Percentiles rank a stretch among this genome's conserved stretches.
Evolutionary conservation across 2,113 vertebrate species (phyloP).

Genomic region (Melospiza melodia): DNA sequence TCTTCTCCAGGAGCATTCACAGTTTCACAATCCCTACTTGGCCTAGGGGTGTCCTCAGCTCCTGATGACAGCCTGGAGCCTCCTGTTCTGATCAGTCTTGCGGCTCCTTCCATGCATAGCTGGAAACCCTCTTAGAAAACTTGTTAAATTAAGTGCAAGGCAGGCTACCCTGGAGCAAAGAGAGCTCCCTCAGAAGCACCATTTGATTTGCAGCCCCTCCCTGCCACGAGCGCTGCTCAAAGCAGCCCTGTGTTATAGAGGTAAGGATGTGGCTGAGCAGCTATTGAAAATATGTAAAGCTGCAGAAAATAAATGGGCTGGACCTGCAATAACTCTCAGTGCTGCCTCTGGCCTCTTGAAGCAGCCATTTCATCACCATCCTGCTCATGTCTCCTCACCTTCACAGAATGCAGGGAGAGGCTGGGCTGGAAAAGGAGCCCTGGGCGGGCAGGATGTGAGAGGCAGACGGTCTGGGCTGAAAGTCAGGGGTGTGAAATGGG

Average conservation of each 20-base stretch:
- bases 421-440: not conserved
- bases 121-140: conserved; percentile 58
- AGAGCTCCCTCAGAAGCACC: conserved; percentile 61
- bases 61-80: not conserved
- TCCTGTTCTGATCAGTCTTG: not conserved
- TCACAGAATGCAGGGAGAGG: fast-evolving
- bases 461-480: fast-evolving
- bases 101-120: not conserved
- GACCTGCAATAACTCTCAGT: conserved; percentile 47
- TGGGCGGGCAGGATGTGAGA: not conserved
- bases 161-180: conserved; percentile 30
- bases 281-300: conserved; percentile 72
- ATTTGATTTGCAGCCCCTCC: conserved; percentile 52
- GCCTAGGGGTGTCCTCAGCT: not conserved
- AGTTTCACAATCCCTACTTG: too few species aligned
- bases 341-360: conserved; percentile 47
- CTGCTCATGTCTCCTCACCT: not conserved
- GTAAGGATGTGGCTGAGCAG: conserved; percentile 69
- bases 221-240: conserved; percentile 38
- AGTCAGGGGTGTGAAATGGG: not conserved
- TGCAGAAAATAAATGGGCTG: conserved; percentile 63
- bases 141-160: conserved; percentile 43
- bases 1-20: too few species aligned
- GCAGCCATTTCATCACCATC: conserved; percentile 57
- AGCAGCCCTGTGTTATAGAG: conserved; percentile 68